Conservation (phyloP, 2,888 invertebrate species). For the Eupithecia subumbrata region DNA sequence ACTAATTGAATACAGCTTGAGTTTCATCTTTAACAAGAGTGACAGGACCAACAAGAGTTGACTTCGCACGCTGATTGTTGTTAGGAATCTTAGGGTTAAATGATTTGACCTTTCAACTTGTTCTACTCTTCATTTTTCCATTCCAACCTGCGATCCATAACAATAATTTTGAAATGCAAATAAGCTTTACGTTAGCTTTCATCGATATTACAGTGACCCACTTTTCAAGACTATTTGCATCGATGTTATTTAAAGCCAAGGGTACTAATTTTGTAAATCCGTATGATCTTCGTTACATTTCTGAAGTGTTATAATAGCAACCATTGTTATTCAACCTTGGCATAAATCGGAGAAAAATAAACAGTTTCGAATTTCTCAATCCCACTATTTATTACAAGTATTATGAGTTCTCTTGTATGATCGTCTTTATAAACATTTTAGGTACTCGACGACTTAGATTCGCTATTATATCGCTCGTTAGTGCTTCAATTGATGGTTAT, state of each 20-base stretch:
- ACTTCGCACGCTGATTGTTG: slow-evolving; percentile 81
- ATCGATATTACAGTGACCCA: slow-evolving; percentile 47
- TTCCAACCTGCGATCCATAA: slow-evolving; percentile 43
- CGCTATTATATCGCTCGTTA: slow-evolving; percentile 67
- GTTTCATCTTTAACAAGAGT: slow-evolving; percentile 69
- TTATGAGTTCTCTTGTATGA: slow-evolving; percentile 44
- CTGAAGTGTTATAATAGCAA: slow-evolving; percentile 66
- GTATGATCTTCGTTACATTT: slow-evolving; percentile 52
- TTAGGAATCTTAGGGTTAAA: slow-evolving; percentile 75
- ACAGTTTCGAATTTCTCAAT: slow-evolving; percentile 57
- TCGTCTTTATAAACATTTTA: slow-evolving; percentile 61
- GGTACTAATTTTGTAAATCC: slow-evolving; percentile 42
- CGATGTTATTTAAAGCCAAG: slow-evolving; percentile 47
- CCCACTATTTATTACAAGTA: slow-evolving; percentile 65
- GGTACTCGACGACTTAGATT: slow-evolving; percentile 59
- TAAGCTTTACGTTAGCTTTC: slow-evolving; percentile 53
- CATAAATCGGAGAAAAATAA: slow-evolving; percentile 56
- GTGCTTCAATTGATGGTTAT: slow-evolving; percentile 52
- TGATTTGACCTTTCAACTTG: slow-evolving; percentile 69
- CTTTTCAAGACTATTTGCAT: slow-evolving; percentile 35
- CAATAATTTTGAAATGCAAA: slow-evolving; percentile 57
- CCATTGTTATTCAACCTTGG: slow-evolving; percentile 74
- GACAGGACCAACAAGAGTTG: slow-evolving; percentile 68
- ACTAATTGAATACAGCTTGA: slow-evolving; percentile 72
- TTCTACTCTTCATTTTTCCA: slow-evolving; percentile 47